A percentile compares a stretch with the other conserved stretches of the same genome.
Evolutionary conservation across 2,888 invertebrate species (phyloP).

Genomic region (Caenorhabditis becei): DNA sequence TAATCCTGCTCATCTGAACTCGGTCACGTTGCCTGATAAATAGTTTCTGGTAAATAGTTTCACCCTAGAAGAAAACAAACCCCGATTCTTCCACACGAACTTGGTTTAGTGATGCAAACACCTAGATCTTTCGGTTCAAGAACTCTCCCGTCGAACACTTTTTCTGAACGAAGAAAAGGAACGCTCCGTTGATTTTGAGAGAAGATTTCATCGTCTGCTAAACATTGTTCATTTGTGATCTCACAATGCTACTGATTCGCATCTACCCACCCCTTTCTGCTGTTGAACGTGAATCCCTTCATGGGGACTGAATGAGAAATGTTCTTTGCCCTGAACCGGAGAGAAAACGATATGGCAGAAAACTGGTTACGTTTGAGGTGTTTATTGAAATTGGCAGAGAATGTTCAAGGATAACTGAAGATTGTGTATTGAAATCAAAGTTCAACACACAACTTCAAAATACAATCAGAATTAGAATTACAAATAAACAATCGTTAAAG

Average conservation of each 20-base stretch:
- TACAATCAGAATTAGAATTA: background rate
- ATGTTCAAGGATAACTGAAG: background rate
- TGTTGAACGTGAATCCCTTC: background rate
- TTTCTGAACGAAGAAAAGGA: background rate
- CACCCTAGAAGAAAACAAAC: too few species aligned
- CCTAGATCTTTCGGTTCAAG: background rate
- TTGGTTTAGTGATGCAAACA: too few species aligned
- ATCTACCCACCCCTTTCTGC: background rate
- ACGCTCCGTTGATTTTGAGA: background rate
- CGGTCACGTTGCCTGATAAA: too few species aligned
- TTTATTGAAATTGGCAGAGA: constrained; percentile 7
- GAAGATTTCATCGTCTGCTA: constrained; percentile 16
- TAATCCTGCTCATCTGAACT: too few species aligned
- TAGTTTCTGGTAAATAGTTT: too few species aligned
- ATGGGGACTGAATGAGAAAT: background rate
- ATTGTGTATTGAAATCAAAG: too few species aligned
- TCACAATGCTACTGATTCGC: background rate
- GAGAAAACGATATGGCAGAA: background rate
- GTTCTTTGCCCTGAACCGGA: too few species aligned
- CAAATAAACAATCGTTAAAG: constrained; percentile 10
- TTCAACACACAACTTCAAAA: too few species aligned
- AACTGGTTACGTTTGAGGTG: background rate
- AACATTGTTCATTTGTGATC: constrained; percentile 7
- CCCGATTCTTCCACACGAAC: too few species aligned
- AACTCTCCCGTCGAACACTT: background rate